Conservation (phyloP, 2,113 vertebrate genomes). For the Nettapus auritus region DNA sequence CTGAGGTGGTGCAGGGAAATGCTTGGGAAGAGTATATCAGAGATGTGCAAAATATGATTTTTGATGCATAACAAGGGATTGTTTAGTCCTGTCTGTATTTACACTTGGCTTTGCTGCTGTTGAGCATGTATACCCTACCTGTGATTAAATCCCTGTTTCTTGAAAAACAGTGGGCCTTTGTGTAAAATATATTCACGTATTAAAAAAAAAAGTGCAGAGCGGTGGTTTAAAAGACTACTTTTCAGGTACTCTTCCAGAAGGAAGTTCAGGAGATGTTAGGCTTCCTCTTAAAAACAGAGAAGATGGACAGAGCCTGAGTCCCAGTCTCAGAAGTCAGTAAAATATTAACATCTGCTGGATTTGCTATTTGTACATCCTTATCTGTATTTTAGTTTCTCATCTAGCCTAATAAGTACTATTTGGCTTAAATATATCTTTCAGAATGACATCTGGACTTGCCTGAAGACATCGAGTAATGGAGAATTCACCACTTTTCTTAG, state of each 20-base stretch:
- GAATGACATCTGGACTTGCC: slow-evolving; percentile 11
- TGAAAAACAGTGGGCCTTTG: not conserved
- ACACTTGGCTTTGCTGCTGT: not conserved
- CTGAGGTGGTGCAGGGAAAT: not conserved
- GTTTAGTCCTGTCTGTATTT: not conserved
- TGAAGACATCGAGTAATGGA: not conserved
- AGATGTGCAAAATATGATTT: not conserved
- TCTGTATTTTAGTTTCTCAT: not conserved
- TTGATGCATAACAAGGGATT: not conserved
- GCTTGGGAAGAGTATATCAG: not conserved
- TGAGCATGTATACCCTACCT: not conserved
- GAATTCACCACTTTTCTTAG: not conserved
- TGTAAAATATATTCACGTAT: not conserved
- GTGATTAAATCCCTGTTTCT: not conserved
- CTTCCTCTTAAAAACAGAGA: not conserved
- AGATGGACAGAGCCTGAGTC: not conserved
- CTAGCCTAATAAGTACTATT: not conserved
- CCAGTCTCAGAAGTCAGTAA: not conserved
- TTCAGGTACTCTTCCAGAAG: not conserved
- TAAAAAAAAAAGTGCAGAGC: not conserved
- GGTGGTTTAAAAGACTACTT: not conserved
- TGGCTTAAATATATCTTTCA: slow-evolving; percentile 31
- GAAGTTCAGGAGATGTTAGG: not conserved
- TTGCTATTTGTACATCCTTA: not conserved
- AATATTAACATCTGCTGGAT: not conserved